Evolutionary conservation across 2,797 vertebrate species (phyloP).

Genomic region (Acanthopagrus latus): DNA sequence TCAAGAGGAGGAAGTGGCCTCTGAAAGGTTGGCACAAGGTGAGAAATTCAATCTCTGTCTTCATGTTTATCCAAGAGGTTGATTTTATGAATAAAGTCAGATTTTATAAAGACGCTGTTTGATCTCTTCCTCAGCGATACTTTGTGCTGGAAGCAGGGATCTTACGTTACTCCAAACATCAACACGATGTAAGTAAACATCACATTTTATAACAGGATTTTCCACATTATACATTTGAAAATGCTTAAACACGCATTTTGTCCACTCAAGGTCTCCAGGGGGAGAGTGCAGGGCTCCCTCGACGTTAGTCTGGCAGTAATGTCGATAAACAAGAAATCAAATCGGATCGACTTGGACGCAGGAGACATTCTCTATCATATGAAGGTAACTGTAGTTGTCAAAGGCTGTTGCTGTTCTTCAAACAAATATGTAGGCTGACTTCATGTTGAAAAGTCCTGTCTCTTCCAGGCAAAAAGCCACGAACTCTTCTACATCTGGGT

Average conservation of each 20-base stretch:
- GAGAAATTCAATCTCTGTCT: neutral
- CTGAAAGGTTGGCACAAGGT: conserved; percentile 99
- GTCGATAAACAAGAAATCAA: conserved; percentile 94
- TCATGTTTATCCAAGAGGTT: too few relatives aligned
- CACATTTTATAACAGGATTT: fast-evolving
- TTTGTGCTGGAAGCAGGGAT: conserved; percentile 92
- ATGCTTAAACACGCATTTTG: fast-evolving
- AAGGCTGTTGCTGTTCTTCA: neutral
- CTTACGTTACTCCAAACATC: conserved; percentile 91
- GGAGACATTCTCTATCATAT: conserved; percentile 96
- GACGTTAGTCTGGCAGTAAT: conserved; percentile 92
- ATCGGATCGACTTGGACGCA: conserved; percentile 92
- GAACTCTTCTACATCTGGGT: conserved; percentile 94
- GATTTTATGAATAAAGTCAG: neutral
- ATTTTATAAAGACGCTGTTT: neutral
- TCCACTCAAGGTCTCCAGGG: conserved; percentile 86
- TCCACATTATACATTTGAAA: neutral
- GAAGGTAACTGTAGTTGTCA: conserved; percentile 83
- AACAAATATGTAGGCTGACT: fast-evolving
- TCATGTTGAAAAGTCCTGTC: neutral
- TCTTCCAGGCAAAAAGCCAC: conserved; percentile 89
- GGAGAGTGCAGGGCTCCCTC: conserved; percentile 91
- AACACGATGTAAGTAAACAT: conserved; percentile 90
- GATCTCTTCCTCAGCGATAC: conserved; percentile 86
- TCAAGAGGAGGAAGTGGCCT: conserved; percentile 97